Base-by-base conservation (phyloP, 1,140 invertebrate species). In the Pseudomyrmex cubaensis region DNA sequence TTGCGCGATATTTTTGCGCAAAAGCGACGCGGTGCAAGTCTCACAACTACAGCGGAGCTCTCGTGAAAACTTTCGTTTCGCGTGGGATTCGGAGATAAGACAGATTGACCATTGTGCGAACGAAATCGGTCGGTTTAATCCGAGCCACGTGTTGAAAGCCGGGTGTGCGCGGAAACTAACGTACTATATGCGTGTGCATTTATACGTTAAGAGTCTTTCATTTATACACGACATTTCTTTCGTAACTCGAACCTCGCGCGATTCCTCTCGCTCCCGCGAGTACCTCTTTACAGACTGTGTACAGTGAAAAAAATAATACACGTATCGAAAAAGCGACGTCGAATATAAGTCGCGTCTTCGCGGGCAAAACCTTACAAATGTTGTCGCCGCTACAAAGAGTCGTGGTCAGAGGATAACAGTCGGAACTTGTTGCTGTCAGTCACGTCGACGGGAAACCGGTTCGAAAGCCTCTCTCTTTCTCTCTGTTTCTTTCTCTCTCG, bases 401-500 rank as follows among this genome's bases (percentile, higher is more conserved):
- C 54, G 46, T 20, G 54, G 66, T 35, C 54, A 20, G 66, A 17
- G 52, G 22, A 70, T 70, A 80, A 70, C 46, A 72, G 54, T 70
- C 54, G 66, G 56, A 66, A 80, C 76, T 61, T 72, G 76, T 80
- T 80, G 76, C 76, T 72, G 66, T 80, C 76, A 70, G 76, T 72
- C 66, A 61, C 52, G 76, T 80, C 76, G 35, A 72, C 66, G 44
- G 22, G 20, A 9, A 80, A 80, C 76, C 76, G 76, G 76, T 80
- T 80, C 54, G 66, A 50, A 46, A 61, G 25, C 4, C 35, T 35
- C 35, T 35, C 35, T 35, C 35, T 35, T 35, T 35, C 35, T 35
- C 35, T 35, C 35, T 35, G 20, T 35, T 35, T 35, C 35, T 35
- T 35, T 35, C 35, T 35, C 35, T 35, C 25, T 59, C n/a, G 44